Base-by-base conservation (phyloP, 2,797 vertebrate species). In the Pantherophis alleghaniensis region DNA sequence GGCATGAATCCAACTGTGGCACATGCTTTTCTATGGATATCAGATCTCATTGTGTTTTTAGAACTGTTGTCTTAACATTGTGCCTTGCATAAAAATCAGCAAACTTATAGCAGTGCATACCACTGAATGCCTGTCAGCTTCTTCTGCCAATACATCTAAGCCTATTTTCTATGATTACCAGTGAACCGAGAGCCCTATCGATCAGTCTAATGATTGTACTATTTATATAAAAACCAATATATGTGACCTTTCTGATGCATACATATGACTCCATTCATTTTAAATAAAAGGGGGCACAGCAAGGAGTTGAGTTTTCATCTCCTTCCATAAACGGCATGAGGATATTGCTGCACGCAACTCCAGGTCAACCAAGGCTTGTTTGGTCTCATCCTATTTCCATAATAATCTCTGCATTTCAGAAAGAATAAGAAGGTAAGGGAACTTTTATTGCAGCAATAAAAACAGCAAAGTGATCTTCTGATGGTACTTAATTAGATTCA, bases 401-500 rank as follows among this genome's bases (percentile, higher is more conserved):
- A 97, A 97, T 96, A 97, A 97, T 97, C 96, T 96, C 95, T 96
- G 94, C 96, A 95, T 97, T 97, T 96, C 92, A 90, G 95, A 96
- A 96, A 96, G 96, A 97, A 97, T 95, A 95, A 95, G 96, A 97
- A 96, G 97, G 97, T 97, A 97, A 96, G 97, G 97, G 96, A 95
- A 96, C 95, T 97, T 98, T 97, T 97, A 97, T 96, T 96, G 95
- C 96, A 0, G 95, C 96, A 97, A 96, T 97, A 97, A 98, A 97
- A 96, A 96, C 96, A 97, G 97, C 94, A 96, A 97, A 97, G 96
- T 95, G 96, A 96, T 96, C 96, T 97, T 97, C 97, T 96, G 97
- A 97, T 96, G 96, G 96, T 90, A 96, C 96, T 96, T 97, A 97
- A 98, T 97, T 98, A 98, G 97, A 96, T 96, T 97, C 93, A 93